phyloP scores from a whole-genome alignment of 2,888 invertebrate species.

The Drosophila rubida region DNA sequence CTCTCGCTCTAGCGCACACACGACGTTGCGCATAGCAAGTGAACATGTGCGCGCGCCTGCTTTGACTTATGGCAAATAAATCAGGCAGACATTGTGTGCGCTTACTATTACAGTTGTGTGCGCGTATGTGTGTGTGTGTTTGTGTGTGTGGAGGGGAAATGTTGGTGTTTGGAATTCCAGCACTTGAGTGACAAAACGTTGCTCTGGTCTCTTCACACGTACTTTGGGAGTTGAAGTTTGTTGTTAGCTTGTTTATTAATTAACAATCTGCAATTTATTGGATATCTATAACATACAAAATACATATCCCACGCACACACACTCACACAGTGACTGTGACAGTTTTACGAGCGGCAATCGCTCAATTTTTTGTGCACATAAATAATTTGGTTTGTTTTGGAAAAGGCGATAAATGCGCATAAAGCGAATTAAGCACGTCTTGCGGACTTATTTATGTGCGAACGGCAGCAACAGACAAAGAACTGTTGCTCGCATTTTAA shows the following conservation, averaged over 20 bases:
- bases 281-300: slow-evolving; percentile 37
- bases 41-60: slow-evolving; percentile 70
- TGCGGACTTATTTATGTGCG: slow-evolving; percentile 66
- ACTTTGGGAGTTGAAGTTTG: slow-evolving; percentile 34
- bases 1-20: slow-evolving; percentile 46
- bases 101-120: slow-evolving; percentile 21
- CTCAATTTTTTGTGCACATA: slow-evolving; percentile 62
- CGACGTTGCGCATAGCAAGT: slow-evolving; percentile 26
- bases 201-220: slow-evolving; percentile 31
- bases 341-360: slow-evolving; percentile 67
- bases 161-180: slow-evolving; percentile 31
- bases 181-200: slow-evolving; percentile 55
- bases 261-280: slow-evolving; percentile 39
- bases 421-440: slow-evolving; percentile 71
- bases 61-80: slow-evolving; percentile 80
- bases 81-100: slow-evolving; percentile 61
- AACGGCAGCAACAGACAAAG: slow-evolving; percentile 31
- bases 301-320: slow-evolving; percentile 14
- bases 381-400: slow-evolving; percentile 58
- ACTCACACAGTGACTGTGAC: slow-evolving; percentile 25
- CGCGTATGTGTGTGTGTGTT: slow-evolving; percentile 20
- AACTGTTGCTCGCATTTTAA: slow-evolving; percentile 48
- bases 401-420: slow-evolving; percentile 55
- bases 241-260: slow-evolving; percentile 45
- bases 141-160: slow-evolving; percentile 67